Percentiles rank a stretch among this genome's conserved stretches.
phyloP scores from a whole-genome alignment of 2,797 vertebrate species.

The Hypotaenidia okinawae region DNA sequence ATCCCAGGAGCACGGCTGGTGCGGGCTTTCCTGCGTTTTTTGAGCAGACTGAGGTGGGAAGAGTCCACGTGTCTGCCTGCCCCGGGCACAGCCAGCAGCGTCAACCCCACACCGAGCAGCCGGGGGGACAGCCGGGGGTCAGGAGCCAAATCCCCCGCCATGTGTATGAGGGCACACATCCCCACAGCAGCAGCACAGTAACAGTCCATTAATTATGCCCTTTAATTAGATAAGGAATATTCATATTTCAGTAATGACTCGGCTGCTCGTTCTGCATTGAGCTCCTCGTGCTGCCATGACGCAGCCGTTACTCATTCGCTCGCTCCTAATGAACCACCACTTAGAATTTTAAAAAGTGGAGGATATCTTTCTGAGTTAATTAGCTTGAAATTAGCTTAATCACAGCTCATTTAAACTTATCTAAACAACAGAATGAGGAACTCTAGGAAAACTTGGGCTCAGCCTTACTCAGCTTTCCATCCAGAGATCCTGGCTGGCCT shows the following conservation, averaged over 20 bases:
- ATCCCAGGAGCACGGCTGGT: background rate
- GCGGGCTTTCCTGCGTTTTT: accelerated
- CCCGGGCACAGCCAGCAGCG: background rate
- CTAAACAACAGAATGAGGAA: conserved; percentile 85
- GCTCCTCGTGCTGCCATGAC: conserved; percentile 73
- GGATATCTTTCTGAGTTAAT: conserved; percentile 88
- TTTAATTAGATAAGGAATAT: conserved; percentile 77
- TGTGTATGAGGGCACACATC: accelerated
- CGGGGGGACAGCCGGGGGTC: accelerated
- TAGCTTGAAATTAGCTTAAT: conserved; percentile 87
- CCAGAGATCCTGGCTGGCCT: background rate
- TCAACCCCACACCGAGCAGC: accelerated
- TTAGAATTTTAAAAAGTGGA: conserved; percentile 81
- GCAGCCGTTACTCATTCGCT: conserved; percentile 69
- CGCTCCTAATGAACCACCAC: conserved; percentile 78
- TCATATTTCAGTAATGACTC: conserved; percentile 67
- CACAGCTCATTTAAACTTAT: conserved; percentile 88
- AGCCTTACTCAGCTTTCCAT: conserved; percentile 70
- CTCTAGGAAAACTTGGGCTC: conserved; percentile 77
- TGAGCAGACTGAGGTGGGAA: accelerated
- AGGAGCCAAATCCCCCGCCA: accelerated
- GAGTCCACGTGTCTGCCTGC: background rate
- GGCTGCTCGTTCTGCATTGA: conserved; percentile 54
- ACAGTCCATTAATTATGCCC: conserved; percentile 59
- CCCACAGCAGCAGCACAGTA: background rate